phyloP scores from a whole-genome alignment of 2,888 invertebrate species.

The Gymnosoma rotundatum region DNA sequence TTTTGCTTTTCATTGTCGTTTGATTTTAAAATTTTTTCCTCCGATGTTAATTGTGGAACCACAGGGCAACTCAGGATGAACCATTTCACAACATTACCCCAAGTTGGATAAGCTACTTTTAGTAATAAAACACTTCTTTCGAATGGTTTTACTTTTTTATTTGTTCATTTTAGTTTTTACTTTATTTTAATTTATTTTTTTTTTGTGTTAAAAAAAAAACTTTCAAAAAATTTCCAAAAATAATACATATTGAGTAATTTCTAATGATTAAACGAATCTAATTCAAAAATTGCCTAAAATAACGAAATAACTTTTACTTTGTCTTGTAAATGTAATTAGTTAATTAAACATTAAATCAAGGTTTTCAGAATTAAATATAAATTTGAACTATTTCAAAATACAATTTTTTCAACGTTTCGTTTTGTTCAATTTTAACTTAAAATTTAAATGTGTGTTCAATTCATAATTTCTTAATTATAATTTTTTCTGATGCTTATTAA shows the following conservation, averaged over 20 bases:
- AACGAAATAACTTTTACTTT: too few relatives aligned
- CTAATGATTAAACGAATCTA: slow-evolving; percentile 37
- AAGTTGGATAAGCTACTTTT: too few relatives aligned
- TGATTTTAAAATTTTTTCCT: too few relatives aligned
- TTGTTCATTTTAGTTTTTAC: slow-evolving; percentile 51
- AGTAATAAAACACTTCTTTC: background rate
- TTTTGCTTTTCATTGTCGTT: too few relatives aligned
- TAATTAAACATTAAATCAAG: too few relatives aligned
- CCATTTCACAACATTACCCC: too few relatives aligned
- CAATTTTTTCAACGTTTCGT: too few relatives aligned
- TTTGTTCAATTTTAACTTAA: slow-evolving; percentile 10
- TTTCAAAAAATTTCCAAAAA: slow-evolving; percentile 52
- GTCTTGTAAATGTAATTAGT: too few relatives aligned
- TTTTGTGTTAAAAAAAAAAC: slow-evolving; percentile 41
- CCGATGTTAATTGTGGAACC: too few relatives aligned
- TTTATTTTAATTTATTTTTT: background rate
- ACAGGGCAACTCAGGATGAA: too few relatives aligned
- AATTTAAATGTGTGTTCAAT: slow-evolving; percentile 56
- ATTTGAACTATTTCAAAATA: too few relatives aligned
- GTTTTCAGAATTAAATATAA: too few relatives aligned
- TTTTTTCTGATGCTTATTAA: slow-evolving; percentile 3
- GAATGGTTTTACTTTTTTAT: slow-evolving; percentile 63
- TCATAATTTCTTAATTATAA: slow-evolving; percentile 1
- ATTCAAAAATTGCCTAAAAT: background rate
- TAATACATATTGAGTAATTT: slow-evolving; percentile 49